Evolutionary conservation across 2,888 invertebrate genomes (phyloP), one percentile per base, ranked within the genome.

Genomic region (Synergus itoensis): DNA sequence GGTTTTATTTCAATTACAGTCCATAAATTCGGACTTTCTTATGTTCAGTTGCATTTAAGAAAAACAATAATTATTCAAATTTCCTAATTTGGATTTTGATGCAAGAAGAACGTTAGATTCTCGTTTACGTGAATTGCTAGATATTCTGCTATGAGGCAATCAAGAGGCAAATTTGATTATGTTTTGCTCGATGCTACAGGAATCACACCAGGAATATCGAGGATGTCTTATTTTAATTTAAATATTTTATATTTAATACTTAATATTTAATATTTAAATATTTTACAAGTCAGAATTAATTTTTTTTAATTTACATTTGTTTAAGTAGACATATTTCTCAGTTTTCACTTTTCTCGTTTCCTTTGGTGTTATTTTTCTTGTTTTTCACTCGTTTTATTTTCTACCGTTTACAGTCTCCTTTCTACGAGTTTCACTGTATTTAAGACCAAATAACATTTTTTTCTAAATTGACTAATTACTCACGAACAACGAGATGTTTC

Each of bases 391-490:
- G 28, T 28, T n/a, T 53, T 11, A 53, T 28, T 16, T 73, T 53
- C 36, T 36, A 36, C 28, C 8, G 7, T 36, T 16, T 48, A n/a
- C 21, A 45, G 8, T 73, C n/a, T 73, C 45, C 21, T 41, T n/a
- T 11, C 18, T 14, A 21, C 45, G n/a, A 69, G 21, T 36, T 48
- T 73, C 28, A 48, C n/a, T 73, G 28, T 53, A 53, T 53, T 73
- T 73, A 73, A n/a, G 36, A 53, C 28, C 36, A 73, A 53, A 73
- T 53, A 73, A 73, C 73, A 73, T 36, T 53, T 28, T 73, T 73
- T 73, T 36, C 11, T 48, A 53, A 53, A 73, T 36, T 73, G 73
- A 53, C 73, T 73, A 73, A 73, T 73, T 73, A 73, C 73, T n/a
- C 36, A 16, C 73, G 36, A 73, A 73, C 73, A 73, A 73, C 73